Evolutionary conservation across 2,797 vertebrate species (phyloP).

Genomic region (Helostoma temminkii): DNA sequence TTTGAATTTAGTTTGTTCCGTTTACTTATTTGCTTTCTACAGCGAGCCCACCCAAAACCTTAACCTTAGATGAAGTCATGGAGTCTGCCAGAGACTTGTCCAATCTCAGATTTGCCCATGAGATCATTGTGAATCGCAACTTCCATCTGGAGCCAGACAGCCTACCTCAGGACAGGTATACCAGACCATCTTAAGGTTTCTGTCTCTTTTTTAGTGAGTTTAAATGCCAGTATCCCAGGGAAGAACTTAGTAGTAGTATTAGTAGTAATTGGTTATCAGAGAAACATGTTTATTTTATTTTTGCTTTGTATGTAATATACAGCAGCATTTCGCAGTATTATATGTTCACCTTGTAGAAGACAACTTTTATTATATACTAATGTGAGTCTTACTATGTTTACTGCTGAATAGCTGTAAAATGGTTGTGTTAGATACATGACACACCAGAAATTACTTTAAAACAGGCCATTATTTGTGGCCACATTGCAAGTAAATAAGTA

Average conservation of each 20-base stretch:
- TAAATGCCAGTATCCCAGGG: background rate
- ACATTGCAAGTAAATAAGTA: too few relatives aligned
- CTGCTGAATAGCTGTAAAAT: too few relatives aligned
- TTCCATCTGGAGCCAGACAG: constrained; percentile 86
- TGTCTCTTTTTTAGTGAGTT: background rate
- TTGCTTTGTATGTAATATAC: too few relatives aligned
- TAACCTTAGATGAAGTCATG: constrained; percentile 93
- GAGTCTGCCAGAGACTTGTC: constrained; percentile 87
- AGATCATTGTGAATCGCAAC: constrained; percentile 90
- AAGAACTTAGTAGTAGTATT: background rate
- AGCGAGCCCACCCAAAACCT: constrained; percentile 90
- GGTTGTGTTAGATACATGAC: too few relatives aligned
- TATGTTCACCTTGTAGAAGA: too few relatives aligned
- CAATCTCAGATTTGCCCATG: constrained; percentile 90
- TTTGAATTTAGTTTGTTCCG: constrained; percentile 24
- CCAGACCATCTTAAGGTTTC: background rate
- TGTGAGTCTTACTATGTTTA: too few relatives aligned
- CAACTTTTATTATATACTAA: too few relatives aligned
- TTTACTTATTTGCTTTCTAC: constrained; percentile 59
- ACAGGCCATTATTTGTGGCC: too few relatives aligned
- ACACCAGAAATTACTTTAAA: too few relatives aligned
- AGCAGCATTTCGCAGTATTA: too few relatives aligned
- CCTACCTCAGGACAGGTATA: constrained; percentile 88
- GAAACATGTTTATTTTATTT: too few relatives aligned
- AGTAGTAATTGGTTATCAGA: too few relatives aligned